A percentile compares a stretch with the other conserved stretches of the same genome.
Conservation (phyloP, 2,113 vertebrate genomes). For the Dromaius novaehollandiae region DNA sequence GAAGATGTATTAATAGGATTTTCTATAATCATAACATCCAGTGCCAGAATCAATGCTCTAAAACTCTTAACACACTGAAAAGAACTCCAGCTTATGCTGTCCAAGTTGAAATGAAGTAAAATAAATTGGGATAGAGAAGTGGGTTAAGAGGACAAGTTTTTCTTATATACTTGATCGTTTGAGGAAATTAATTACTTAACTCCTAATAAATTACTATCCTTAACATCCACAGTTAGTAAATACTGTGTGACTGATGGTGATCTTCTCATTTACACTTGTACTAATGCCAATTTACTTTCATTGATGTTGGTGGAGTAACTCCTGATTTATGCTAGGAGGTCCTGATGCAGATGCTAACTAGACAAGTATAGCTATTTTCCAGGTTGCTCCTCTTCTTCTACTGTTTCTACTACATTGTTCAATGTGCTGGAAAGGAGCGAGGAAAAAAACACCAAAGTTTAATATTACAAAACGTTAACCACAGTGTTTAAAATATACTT, state of each 20-base stretch:
- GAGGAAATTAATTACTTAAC: not conserved
- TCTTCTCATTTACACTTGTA: not conserved
- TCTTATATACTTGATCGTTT: not conserved
- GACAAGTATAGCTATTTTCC: not conserved
- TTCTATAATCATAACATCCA: not conserved
- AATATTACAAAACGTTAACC: not conserved
- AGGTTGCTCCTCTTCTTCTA: not conserved
- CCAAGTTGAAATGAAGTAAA: not conserved
- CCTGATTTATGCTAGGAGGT: not conserved
- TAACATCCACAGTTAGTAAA: not conserved
- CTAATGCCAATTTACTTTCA: not conserved
- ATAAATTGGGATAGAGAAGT: not conserved
- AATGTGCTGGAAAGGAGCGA: not conserved
- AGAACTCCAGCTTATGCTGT: not conserved
- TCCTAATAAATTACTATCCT: not conserved
- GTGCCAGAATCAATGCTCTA: not conserved
- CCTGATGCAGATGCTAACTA: not conserved
- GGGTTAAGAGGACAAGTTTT: not conserved
- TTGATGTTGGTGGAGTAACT: not conserved
- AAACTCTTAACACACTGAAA: not conserved
- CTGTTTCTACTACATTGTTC: not conserved
- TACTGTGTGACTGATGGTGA: not conserved
- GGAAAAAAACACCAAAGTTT: not conserved
- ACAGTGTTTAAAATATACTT: not conserved
- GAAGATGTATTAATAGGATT: not conserved